These are phyloP conservation scores for Ivindomyrus marchei DNA, from an alignment of 2,113 vertebrate genomes.

Conservation along the genomic window DNA sequence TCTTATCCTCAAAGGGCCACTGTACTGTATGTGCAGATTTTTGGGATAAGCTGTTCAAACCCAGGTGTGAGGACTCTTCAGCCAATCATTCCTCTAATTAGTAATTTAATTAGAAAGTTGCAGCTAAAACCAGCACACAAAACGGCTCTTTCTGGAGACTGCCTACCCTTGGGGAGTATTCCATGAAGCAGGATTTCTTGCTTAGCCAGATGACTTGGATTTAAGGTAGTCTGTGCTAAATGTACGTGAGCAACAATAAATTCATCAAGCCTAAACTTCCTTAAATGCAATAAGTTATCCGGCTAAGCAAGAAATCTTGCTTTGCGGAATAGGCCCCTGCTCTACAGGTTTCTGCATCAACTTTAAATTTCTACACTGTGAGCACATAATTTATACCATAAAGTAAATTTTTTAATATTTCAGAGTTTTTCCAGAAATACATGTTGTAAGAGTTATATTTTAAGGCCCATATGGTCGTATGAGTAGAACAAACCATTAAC, in stretches of 20 bases:
- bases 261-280: neutral
- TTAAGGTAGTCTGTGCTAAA: neutral
- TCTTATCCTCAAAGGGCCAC: neutral
- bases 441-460: neutral
- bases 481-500: neutral
- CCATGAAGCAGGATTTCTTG: neutral
- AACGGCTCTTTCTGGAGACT: neutral
- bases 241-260: neutral
- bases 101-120: neutral
- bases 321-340: neutral
- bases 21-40: no score
- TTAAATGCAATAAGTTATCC: no score
- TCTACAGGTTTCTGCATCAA: no score
- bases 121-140: neutral
- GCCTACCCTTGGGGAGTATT: neutral
- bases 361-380: neutral
- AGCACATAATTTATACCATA: neutral
- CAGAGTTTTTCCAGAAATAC: neutral
- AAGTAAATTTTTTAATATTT: neutral
- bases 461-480: neutral
- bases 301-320: neutral
- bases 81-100: neutral
- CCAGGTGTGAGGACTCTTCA: no score
- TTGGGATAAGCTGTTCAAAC: no score
- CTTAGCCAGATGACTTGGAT: neutral